Conservation (phyloP, 2,113 vertebrate species). For the Gasterosteus nipponicus region DNA sequence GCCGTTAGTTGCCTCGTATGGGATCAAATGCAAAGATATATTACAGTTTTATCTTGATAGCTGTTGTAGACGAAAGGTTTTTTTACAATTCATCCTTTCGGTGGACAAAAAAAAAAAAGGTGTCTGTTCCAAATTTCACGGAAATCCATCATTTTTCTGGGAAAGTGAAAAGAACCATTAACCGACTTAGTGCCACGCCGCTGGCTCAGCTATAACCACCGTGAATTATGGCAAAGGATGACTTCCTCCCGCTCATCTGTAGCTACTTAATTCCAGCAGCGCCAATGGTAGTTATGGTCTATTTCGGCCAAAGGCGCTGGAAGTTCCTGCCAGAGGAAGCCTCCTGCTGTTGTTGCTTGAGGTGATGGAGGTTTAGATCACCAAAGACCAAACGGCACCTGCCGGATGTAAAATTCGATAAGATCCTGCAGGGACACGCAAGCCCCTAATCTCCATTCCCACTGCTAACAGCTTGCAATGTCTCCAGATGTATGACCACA, state of each 20-base stretch:
- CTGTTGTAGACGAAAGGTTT: not conserved
- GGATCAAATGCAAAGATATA: not conserved
- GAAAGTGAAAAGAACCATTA: not conserved
- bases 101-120: not conserved
- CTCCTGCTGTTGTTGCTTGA: slow-evolving; percentile 13
- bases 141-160: not conserved
- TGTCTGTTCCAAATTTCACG: not conserved
- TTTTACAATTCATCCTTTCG: not conserved
- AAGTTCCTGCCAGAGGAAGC: not conserved
- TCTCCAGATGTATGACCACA: slow-evolving; percentile 38
- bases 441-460: not conserved
- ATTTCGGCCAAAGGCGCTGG: slow-evolving; percentile 12
- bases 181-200: not conserved
- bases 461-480: slow-evolving; percentile 10
- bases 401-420: slow-evolving; percentile 46
- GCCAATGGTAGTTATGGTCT: not conserved
- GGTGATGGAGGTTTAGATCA: slow-evolving; percentile 18
- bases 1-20: not conserved
- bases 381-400: slow-evolving; percentile 25
- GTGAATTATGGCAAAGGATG: not conserved
- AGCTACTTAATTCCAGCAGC: slow-evolving; percentile 5
- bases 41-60: not conserved
- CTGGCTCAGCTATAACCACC: not conserved
- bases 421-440: slow-evolving; percentile 14
- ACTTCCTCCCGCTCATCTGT: not conserved